A percentile compares a stretch with the other conserved stretches of the same genome.
Evolutionary conservation across 2,113 vertebrate species (phyloP).

Genomic region (Percopsis transmontana): DNA sequence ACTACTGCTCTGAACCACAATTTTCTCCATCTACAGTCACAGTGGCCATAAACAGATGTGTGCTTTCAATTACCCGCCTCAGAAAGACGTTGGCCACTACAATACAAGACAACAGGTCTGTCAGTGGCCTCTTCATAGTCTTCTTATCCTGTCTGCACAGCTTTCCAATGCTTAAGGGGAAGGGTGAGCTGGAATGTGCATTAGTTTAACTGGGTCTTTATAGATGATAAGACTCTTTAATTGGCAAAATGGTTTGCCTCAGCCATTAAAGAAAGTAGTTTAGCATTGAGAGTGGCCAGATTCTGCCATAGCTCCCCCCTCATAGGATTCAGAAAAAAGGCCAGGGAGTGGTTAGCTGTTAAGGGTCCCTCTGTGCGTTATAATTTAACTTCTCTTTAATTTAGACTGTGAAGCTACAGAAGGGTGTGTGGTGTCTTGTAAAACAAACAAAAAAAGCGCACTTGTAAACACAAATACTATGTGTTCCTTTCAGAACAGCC

Average conservation of each 20-base stretch:
- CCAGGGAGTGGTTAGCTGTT: conserved; percentile 21
- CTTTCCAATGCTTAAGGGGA: conserved; percentile 22
- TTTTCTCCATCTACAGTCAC: neutral
- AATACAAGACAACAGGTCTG: conserved; percentile 43
- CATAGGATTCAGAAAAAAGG: conserved; percentile 3
- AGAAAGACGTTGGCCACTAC: conserved; percentile 38
- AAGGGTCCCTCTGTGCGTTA: conserved; percentile 19
- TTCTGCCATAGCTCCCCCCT: conserved; percentile 4
- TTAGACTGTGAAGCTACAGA: conserved; percentile 15
- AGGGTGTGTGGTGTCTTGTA: conserved; percentile 36
- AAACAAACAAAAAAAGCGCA: conserved; percentile 50
- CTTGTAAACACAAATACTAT: conserved; percentile 46
- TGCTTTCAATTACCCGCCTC: conserved; percentile 64
- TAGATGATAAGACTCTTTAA: conserved; percentile 47
- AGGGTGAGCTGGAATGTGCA: conserved; percentile 36
- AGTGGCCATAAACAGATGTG: conserved; percentile 58
- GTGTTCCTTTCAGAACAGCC: conserved; percentile 20
- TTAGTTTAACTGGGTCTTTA: conserved; percentile 54
- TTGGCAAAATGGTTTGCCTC: conserved; percentile 44
- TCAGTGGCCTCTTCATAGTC: conserved; percentile 22
- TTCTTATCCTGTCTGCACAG: conserved; percentile 2
- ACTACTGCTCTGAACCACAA: no score
- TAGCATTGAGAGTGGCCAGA: conserved; percentile 31
- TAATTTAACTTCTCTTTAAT: neutral
- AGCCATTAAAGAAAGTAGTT: conserved; percentile 41